Evolutionary conservation across 2,797 vertebrate species (phyloP).

Genomic region (Pogoniulus pusillus): DNA sequence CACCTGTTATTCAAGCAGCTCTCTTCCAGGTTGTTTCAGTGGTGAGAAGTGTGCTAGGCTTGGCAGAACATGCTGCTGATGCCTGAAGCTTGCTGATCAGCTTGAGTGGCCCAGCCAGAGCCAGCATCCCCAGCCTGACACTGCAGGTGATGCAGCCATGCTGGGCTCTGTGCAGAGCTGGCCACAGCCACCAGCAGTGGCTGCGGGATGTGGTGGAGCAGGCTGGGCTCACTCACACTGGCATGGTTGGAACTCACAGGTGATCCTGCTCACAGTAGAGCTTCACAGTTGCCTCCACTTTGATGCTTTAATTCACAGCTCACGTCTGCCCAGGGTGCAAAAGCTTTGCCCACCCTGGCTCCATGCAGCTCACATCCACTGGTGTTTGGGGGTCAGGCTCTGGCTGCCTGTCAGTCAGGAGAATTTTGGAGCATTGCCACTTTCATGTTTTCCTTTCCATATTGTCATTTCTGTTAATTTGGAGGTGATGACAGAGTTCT

Average conservation of each 20-base stretch:
- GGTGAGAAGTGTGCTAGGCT: accelerated
- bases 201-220: accelerated
- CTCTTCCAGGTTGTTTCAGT: accelerated
- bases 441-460: background rate
- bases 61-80: accelerated
- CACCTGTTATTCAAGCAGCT: no score
- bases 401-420: accelerated
- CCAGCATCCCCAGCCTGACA: accelerated
- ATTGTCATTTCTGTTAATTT: background rate
- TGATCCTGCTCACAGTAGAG: accelerated
- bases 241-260: accelerated
- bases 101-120: background rate
- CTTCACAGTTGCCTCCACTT: accelerated
- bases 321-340: accelerated
- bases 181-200: accelerated
- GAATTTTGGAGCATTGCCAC: accelerated
- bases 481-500: background rate
- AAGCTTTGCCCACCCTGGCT: accelerated
- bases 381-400: accelerated
- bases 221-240: accelerated
- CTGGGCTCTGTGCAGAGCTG: no score
- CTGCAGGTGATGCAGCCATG: accelerated
- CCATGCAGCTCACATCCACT: accelerated
- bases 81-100: accelerated
- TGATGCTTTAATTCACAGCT: accelerated